Evolutionary conservation across 1,140 invertebrate species (phyloP), one percentile per base, ranked within the genome.

Genomic region (Cotesia chilonis): DNA sequence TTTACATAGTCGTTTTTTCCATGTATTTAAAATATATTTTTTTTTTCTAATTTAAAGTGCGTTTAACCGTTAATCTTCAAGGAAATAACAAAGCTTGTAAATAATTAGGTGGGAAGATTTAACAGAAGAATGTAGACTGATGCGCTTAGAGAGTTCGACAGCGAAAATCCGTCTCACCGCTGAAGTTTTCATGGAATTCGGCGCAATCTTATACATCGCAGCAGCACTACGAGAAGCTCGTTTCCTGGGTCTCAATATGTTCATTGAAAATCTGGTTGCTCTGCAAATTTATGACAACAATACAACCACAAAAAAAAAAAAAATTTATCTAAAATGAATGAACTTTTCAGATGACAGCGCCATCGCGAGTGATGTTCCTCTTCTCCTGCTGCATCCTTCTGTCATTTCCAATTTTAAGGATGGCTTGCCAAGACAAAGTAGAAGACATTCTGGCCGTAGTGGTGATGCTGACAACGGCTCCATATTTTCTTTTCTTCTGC

Each of bases 401-500:
- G 77, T 86, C 92, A 4, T 93, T 98, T 85, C 93, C 96, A 14
- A 92, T 93, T 60, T 83, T 98, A 20, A 88, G 97, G 69, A 86
- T 97, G 6, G 88, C 91, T n/a, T 99, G 97, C 83, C 87, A 91
- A 17, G 91, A 94, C 54, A 92, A 95, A 83, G 89, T 91, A 7
- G 97, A 99, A 84, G 97, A 99, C 81, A 91, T 95, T 71, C 88
- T 98, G 1, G 94, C 95, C 4, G 93, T 98, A 2, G 89, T 96
- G n/a, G 95, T 97, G 4, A 98, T 99, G 92, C 85, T 99, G 0
- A 95, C 95, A 2, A 98, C 96, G 17, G 95, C 96, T 5, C 96
- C 96, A 0, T 99, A 99, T 84, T 99, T 99, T 85, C 89, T 99
- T n/a, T 99, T 98, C 86, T 99, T 98, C 85, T 99, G 97, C 88